Conservation (phyloP, 2,888 invertebrate species). For the Sylvicola cinctus region DNA sequence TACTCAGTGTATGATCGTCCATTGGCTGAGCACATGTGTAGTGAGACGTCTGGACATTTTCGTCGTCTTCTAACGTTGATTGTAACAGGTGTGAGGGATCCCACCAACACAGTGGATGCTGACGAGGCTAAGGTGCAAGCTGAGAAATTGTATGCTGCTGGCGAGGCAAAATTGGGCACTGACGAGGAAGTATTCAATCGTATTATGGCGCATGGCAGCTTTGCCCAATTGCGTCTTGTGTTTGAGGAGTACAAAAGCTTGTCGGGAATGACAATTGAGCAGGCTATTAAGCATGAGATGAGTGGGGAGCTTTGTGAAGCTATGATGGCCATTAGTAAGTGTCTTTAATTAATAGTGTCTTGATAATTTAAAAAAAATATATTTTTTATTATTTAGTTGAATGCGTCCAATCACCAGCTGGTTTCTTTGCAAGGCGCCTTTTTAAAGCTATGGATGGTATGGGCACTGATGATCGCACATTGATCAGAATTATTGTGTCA, state of each 20-base stretch:
- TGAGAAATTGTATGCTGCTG: slow-evolving; percentile 45
- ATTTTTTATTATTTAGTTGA: slow-evolving; percentile 31
- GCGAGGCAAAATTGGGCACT: slow-evolving; percentile 45
- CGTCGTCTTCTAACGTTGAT: slow-evolving; percentile 49
- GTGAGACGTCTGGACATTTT: slow-evolving; percentile 58
- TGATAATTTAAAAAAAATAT: background rate
- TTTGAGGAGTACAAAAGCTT: slow-evolving; percentile 51
- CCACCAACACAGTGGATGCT: slow-evolving; percentile 36
- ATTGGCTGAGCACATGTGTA: slow-evolving; percentile 48
- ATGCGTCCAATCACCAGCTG: slow-evolving; percentile 38
- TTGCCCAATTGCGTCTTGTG: slow-evolving; percentile 40
- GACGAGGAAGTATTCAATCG: slow-evolving; percentile 47
- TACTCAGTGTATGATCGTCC: slow-evolving; percentile 34
- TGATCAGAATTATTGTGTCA: slow-evolving; percentile 45
- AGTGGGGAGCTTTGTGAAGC: slow-evolving; percentile 42
- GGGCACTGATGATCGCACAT: slow-evolving; percentile 46
- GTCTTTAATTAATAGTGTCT: slow-evolving; percentile 1
- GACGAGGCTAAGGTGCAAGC: slow-evolving; percentile 45
- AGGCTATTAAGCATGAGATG: slow-evolving; percentile 41
- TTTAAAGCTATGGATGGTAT: slow-evolving; percentile 41
- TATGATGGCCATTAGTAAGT: slow-evolving; percentile 40
- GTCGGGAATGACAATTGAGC: slow-evolving; percentile 46
- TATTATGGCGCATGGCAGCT: slow-evolving; percentile 49
- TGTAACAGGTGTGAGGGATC: slow-evolving; percentile 40
- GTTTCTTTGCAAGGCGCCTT: slow-evolving; percentile 42